Base-by-base conservation (phyloP, 2,113 vertebrate species). In the Alligator sinensis region DNA sequence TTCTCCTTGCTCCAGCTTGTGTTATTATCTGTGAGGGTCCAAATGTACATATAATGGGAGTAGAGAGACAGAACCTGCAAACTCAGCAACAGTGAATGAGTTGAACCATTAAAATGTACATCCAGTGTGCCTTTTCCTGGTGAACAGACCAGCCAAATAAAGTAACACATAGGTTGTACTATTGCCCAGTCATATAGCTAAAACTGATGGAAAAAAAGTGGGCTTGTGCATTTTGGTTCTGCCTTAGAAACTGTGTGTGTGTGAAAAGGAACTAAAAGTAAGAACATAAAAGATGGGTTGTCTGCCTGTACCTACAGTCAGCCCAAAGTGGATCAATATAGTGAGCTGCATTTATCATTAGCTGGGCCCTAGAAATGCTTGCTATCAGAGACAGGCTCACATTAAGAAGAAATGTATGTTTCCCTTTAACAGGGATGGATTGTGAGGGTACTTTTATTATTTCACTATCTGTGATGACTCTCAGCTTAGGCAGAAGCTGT, bases 161-260 rank as follows among this genome's bases (percentile, higher is more conserved):
- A 80, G 34, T 17, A 72, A 47, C 19, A 77, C 2, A n/a, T 61
- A 63, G 11, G 68, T 2, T 2, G 8, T 76, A 25, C 17, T 83
- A 28, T 81, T 92, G 47, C 11, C 15, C 30, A 38, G 9, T n/a
- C 57, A 81, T 13, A 18, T 22, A 8, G 6, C 24, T 38, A 82
- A 92, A 95, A 86, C 57, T 1, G 28, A 91, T 87, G 63, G 13
- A 54, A 90, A 81, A 81, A 63, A 81, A 93, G 27, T 93, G 68
- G 92, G 30, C 30, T 92, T 92, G 70, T 15, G 27, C 28, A 16
- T 87, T 81, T 17, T 92, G 60, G 75, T 84, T 93, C 75, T 87
- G 25, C 74, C 25, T 87, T 30, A 95, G 77, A 94, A 94, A 58
- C 16, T 66, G 3, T 47, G 30, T 92, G 57, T 70, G 28, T 28